Percentiles rank a stretch among this genome's conserved stretches.
Conservation (phyloP, 2,888 invertebrate species). For the Agrochola macilenta region DNA sequence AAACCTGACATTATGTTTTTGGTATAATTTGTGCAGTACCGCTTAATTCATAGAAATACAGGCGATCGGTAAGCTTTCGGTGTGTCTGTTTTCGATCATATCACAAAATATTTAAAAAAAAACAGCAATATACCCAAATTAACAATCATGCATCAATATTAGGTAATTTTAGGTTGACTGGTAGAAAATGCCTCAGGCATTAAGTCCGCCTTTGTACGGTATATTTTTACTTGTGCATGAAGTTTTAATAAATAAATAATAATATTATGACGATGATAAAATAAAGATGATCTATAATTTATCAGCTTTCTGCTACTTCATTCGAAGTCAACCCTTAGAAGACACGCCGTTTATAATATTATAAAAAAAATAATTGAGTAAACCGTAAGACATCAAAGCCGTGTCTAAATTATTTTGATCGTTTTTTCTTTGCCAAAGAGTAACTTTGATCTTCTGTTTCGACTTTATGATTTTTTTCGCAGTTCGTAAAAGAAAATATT, state of each 20-base stretch:
- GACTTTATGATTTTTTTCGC: conserved; percentile 51
- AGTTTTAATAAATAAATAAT: no score
- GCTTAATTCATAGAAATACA: no score
- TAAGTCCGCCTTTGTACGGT: no score
- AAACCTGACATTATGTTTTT: no score
- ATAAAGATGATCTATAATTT: conserved; percentile 49
- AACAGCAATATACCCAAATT: not conserved
- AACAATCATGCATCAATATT: no score
- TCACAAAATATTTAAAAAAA: no score
- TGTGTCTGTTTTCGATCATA: no score
- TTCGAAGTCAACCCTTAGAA: conserved; percentile 61
- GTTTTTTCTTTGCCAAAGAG: conserved; percentile 62
- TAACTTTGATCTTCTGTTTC: conserved; percentile 67
- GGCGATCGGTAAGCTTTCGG: no score
- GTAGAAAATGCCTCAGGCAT: no score
- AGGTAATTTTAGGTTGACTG: no score
- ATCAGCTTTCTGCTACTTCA: conserved; percentile 58
- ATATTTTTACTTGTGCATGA: no score
- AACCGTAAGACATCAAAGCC: conserved; percentile 67
- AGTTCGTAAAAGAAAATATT: conserved; percentile 50
- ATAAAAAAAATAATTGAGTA: conserved; percentile 63
- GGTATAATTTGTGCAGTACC: no score
- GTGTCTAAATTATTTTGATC: conserved; percentile 68
- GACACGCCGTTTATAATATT: conserved; percentile 54
- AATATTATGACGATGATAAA: not conserved